Evolutionary conservation across 1,140 invertebrate species (phyloP), one percentile per base, ranked within the genome.

Genomic region (Nylanderia fulva): DNA sequence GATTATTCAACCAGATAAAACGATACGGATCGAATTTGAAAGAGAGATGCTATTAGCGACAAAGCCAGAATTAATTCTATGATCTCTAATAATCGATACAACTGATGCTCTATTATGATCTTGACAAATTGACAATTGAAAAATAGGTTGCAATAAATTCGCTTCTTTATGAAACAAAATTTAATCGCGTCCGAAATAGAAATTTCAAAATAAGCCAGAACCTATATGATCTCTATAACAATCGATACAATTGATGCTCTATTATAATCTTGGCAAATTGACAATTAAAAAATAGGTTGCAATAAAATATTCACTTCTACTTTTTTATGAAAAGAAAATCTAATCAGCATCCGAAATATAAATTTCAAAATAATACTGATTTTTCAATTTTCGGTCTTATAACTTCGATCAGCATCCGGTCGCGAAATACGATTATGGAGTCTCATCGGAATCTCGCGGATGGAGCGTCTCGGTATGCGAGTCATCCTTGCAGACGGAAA

Each of bases 1-100:
- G 77, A 82, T 82, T 82, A 82, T 52, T n/a, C 36, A 52, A 33
- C 42, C 52, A 33, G 68, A 82, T 82, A 58, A 72, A 82, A 39
- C 66, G 24, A 24, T 3, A 13, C 36, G 45, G 52, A 80, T 80
- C 77, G 64, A 33, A 42, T 36, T 52, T 71, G 36, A 52, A 1
- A 45, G 52, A 45, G 52, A 71, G 52, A 82, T 24, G 77, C 66
- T 82, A 18, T 58, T 71, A 71, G 36, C 33, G 42, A 18, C 1
- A 13, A 58, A 71, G 77, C 58, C 52, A n/a, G 52, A 82, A 58
- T 58, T n/a, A n/a, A n/a, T n/a, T n/a, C 24, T 58, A 82, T 29
- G 29, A 13, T 58, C 18, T 71, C 52, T 82, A 71, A 82, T 71
- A 71, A 66, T 18, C 66, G 52, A 45, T 33, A 33, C 29, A 33